These are phyloP conservation scores for Ondatra zibethicus DNA, from an alignment of 2,113 vertebrate species.

Conservation along the genomic window DNA sequence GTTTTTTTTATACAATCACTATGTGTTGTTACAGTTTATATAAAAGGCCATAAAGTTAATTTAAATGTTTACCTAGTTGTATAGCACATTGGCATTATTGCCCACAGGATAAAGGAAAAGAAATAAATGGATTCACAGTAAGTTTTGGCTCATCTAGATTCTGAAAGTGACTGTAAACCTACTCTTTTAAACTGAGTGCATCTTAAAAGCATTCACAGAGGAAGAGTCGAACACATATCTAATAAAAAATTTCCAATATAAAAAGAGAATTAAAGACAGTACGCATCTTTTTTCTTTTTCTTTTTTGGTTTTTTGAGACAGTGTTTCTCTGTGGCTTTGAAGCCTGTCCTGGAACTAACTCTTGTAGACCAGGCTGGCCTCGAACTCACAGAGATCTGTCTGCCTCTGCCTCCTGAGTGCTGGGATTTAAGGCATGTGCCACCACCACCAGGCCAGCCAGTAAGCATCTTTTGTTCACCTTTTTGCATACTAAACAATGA, in stretches of 20 bases:
- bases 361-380: too few relatives aligned
- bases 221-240: not conserved
- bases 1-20: not conserved
- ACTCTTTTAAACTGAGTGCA: not conserved
- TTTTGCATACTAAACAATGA: not conserved
- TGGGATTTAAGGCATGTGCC: too few relatives aligned
- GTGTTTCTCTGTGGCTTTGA: too few relatives aligned
- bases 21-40: not conserved
- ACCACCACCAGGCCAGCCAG: too few relatives aligned
- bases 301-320: too few relatives aligned
- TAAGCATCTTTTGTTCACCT: not conserved
- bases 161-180: not conserved
- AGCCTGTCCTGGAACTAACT: too few relatives aligned
- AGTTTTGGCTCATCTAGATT: not conserved
- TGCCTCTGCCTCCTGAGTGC: too few relatives aligned
- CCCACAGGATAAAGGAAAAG: not conserved
- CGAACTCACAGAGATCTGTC: too few relatives aligned
- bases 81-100: not conserved
- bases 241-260: not conserved
- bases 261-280: too few relatives aligned
- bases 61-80: not conserved
- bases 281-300: too few relatives aligned
- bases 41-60: not conserved
- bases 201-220: too few relatives aligned
- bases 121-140: not conserved